phyloP scores from a whole-genome alignment of 2,888 invertebrate species.

The Lycocerus yunnanus region DNA sequence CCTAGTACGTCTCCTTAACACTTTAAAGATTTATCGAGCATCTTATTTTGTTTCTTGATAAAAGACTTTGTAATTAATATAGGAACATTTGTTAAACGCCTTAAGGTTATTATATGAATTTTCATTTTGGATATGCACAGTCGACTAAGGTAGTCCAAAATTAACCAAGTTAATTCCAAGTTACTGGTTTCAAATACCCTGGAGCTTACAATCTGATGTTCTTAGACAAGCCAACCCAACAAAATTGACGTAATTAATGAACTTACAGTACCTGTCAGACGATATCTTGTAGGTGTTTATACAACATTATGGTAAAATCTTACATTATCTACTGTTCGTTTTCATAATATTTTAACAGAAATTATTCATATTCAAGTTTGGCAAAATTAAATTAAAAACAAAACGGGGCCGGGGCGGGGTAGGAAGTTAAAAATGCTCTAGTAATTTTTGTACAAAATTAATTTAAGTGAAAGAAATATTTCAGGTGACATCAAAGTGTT shows the following conservation, averaged over 20 bases:
- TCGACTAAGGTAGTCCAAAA: conserved; percentile 26
- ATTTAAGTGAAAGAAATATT: not conserved
- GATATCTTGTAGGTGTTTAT: conserved; percentile 19
- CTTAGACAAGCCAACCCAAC: conserved; percentile 29
- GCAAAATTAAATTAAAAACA: not conserved
- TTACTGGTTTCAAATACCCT: conserved; percentile 33
- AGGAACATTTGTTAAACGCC: not conserved
- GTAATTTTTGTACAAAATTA: no score
- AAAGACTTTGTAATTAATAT: not conserved
- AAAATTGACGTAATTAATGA: conserved; percentile 33
- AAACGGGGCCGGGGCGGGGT: no score
- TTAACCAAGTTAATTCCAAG: conserved; percentile 37
- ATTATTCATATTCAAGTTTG: not conserved
- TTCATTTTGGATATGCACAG: not conserved
- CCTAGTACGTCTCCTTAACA: not conserved
- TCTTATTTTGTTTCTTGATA: not conserved
- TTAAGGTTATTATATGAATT: not conserved
- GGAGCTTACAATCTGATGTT: conserved; percentile 31
- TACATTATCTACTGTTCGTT: not conserved
- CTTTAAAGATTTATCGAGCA: not conserved
- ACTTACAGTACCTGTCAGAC: conserved; percentile 32
- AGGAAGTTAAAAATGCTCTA: no score
- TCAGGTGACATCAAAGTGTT: not conserved
- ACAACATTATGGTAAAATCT: not conserved
- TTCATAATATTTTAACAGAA: not conserved